Percentiles rank a stretch among this genome's conserved stretches.
Evolutionary conservation across 2,797 vertebrate species (phyloP).

Genomic region (Smutsia gigantea): DNA sequence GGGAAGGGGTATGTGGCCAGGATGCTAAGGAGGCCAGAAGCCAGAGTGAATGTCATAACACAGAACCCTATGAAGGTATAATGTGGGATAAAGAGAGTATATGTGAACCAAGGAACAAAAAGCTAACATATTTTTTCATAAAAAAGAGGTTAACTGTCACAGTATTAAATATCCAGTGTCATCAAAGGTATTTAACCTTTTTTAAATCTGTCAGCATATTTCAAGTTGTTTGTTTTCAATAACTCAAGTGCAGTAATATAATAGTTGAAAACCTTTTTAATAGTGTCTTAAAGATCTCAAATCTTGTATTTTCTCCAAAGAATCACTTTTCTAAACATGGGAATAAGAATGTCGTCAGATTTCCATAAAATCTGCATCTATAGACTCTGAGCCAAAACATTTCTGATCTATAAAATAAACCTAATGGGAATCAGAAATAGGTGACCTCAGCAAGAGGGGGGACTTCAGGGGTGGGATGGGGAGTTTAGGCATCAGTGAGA

Average conservation of each 20-base stretch:
- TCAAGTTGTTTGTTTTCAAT: conserved; percentile 70
- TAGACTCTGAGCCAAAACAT: conserved; percentile 2
- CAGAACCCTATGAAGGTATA: neutral
- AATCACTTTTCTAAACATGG: neutral
- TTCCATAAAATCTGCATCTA: conserved; percentile 14
- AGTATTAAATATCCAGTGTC: conserved; percentile 48
- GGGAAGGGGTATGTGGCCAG: conserved; percentile 30
- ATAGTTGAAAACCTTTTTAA: conserved; percentile 33
- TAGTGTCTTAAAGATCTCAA: neutral
- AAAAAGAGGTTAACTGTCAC: conserved; percentile 53
- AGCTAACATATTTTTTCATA: conserved; percentile 36
- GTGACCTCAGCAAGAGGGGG: neutral
- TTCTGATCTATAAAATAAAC: conserved; percentile 24
- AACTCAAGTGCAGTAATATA: conserved; percentile 1
- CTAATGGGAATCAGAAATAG: neutral
- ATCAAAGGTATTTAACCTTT: conserved; percentile 67
- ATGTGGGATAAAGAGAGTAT: neutral
- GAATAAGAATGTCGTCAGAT: conserved; percentile 18
- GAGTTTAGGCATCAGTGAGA: neutral
- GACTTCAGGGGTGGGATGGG: neutral
- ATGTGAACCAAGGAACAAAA: neutral
- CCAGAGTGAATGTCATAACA: neutral
- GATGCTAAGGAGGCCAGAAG: neutral
- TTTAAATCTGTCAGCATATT: conserved; percentile 59
- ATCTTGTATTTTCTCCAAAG: conserved; percentile 47